phyloP scores from a whole-genome alignment of 1,140 invertebrate species.

The Cyphomyrmex costatus region DNA sequence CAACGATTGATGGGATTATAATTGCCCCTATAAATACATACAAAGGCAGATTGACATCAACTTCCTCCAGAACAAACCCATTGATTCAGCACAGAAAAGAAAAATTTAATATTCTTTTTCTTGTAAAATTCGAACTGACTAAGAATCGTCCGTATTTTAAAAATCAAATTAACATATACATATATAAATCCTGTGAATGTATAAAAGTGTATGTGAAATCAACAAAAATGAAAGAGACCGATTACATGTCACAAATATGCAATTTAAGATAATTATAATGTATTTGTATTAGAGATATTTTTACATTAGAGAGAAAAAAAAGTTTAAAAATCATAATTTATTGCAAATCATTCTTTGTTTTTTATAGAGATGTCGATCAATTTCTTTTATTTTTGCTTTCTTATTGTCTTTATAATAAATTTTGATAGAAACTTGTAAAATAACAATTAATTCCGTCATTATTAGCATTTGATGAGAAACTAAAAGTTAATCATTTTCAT shows the following conservation, averaged over 20 bases:
- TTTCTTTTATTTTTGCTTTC: background rate
- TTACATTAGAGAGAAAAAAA: background rate
- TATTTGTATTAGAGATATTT: background rate
- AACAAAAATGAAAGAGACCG: background rate
- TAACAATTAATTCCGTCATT: background rate
- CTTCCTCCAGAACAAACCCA: conserved; percentile 16
- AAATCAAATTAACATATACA: conserved; percentile 23
- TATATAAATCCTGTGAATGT: background rate
- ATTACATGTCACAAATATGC: background rate
- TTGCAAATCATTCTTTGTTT: background rate
- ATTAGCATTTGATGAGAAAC: background rate
- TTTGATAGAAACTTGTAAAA: background rate
- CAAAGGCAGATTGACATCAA: conserved; percentile 1
- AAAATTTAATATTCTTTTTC: conserved; percentile 4
- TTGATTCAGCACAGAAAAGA: background rate
- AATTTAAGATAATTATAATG: background rate
- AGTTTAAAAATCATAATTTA: conserved; percentile 5
- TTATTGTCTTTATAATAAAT: background rate
- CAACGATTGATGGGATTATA: conserved; percentile 38
- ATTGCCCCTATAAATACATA: conserved; percentile 1
- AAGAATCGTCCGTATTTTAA: background rate
- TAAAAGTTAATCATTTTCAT: background rate
- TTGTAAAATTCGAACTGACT: background rate
- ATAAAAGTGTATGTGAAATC: background rate
- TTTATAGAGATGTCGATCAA: background rate